Evolutionary conservation across 2,888 invertebrate species (phyloP).

Genomic region (Nysson spinosus): DNA sequence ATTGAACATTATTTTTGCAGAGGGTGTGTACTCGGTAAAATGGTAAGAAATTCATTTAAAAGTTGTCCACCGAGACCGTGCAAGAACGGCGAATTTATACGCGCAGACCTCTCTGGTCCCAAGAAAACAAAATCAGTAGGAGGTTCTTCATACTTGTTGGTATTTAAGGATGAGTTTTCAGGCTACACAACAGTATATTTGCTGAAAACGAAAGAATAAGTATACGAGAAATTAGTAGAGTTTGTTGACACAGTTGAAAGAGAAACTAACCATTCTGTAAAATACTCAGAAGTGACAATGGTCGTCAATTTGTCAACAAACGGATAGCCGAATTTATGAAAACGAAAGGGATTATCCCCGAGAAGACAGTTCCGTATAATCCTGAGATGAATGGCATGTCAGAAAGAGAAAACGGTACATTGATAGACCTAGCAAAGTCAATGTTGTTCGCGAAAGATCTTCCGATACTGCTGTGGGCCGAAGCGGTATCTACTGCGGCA

Average conservation of each 20-base stretch:
- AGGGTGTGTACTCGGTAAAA: not conserved
- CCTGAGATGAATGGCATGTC: not conserved
- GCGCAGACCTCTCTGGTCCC: not conserved
- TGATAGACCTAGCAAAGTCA: not conserved
- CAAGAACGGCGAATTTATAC: not conserved
- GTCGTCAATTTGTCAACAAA: not conserved
- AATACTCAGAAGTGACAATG: slow-evolving; percentile 2
- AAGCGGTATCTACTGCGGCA: not conserved
- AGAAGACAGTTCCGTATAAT: not conserved
- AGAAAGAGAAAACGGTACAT: not conserved
- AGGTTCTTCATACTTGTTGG: not conserved
- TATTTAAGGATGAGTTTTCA: slow-evolving; percentile 6
- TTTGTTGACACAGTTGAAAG: not conserved
- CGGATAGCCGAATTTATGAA: not conserved
- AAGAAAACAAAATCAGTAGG: not conserved
- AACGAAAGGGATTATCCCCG: not conserved
- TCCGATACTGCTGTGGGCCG: not conserved
- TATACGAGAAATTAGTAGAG: not conserved
- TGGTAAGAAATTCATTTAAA: not conserved
- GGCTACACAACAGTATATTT: slow-evolving; percentile 1
- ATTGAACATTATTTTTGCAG: not conserved
- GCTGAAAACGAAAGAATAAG: not conserved
- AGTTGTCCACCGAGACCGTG: not conserved
- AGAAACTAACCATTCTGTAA: not conserved
- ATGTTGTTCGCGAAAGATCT: not conserved